Conservation (phyloP, 2,113 vertebrate species). For the Gnathonemus longibarbis region DNA sequence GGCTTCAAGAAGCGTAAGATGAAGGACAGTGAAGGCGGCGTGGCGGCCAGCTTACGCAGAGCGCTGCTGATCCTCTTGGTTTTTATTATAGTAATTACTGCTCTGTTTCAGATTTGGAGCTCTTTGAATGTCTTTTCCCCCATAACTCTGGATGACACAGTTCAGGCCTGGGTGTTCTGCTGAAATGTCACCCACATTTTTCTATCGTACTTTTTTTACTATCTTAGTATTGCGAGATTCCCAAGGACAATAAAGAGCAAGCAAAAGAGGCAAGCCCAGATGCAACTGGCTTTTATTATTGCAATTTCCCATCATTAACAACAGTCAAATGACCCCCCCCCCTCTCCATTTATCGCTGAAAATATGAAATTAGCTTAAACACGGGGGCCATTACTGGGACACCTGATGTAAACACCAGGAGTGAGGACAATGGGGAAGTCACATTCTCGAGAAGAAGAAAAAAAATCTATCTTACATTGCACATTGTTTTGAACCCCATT, state of each 20-base stretch:
- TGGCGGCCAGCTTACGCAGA: background rate
- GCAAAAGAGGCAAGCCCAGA: background rate
- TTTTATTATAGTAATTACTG: conserved; percentile 22
- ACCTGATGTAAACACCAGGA: conserved; percentile 9
- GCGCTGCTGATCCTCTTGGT: background rate
- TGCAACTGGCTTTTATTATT: conserved; percentile 15
- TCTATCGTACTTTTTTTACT: conserved; percentile 16
- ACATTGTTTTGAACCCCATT: conserved; percentile 8
- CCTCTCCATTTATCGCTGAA: background rate
- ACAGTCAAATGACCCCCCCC: background rate
- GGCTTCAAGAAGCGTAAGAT: conserved; percentile 10
- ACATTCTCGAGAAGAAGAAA: conserved; percentile 5
- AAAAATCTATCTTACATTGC: conserved; percentile 13
- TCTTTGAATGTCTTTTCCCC: conserved; percentile 18
- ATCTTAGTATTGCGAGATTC: conserved; percentile 7
- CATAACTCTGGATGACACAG: conserved; percentile 25
- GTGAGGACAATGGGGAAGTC: conserved; percentile 20
- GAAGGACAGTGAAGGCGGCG: background rate
- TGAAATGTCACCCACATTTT: conserved; percentile 14
- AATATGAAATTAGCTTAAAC: conserved; percentile 17
- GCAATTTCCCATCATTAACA: conserved; percentile 7
- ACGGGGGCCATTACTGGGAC: background rate
- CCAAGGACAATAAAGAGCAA: conserved; percentile 15
- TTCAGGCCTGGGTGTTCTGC: conserved; percentile 5
- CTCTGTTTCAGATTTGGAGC: conserved; percentile 27